Evolutionary conservation across 2,113 vertebrate genomes (phyloP).

Genomic region (Vombatus ursinus): DNA sequence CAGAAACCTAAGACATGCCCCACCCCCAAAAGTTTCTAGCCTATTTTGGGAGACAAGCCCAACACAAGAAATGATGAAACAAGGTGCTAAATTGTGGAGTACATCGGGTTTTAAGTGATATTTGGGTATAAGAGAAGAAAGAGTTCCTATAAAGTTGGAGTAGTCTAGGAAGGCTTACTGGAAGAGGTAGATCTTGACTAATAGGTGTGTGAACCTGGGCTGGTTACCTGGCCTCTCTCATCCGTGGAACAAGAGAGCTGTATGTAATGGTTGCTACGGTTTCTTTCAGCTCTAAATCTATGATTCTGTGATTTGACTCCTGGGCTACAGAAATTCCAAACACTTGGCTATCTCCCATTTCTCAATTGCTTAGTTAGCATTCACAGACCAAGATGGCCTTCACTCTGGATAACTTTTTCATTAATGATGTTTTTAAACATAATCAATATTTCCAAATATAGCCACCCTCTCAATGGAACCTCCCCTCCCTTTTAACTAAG

Average conservation of each 20-base stretch:
- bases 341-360: neutral
- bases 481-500: neutral
- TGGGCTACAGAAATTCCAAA: neutral
- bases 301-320: neutral
- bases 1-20: neutral
- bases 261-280: neutral
- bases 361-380: neutral
- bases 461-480: neutral
- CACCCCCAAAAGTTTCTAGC: neutral
- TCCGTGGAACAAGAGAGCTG: neutral
- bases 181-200: constrained; percentile 1
- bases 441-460: neutral
- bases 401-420: neutral
- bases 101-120: neutral
- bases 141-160: neutral
- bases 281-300: no score
- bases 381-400: neutral
- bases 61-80: neutral
- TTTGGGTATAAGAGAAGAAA: neutral
- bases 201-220: neutral
- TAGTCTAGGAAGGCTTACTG: neutral
- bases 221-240: neutral
- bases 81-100: neutral
- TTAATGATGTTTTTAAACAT: neutral
- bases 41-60: neutral